A percentile compares a stretch with the other conserved stretches of the same genome.
phyloP scores from a whole-genome alignment of 2,888 invertebrate species.

The Aelia acuminata region DNA sequence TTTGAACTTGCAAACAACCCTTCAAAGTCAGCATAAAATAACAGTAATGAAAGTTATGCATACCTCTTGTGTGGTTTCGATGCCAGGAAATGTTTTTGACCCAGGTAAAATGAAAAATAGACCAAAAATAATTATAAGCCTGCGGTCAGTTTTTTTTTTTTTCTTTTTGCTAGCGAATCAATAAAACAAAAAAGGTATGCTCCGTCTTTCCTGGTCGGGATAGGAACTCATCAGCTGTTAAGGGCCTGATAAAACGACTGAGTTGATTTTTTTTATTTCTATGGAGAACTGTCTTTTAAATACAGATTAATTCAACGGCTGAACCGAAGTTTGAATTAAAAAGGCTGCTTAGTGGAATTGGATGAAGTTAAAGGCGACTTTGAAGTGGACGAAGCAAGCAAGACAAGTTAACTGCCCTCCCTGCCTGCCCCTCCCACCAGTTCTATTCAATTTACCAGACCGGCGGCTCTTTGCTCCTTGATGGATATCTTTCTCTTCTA shows the following conservation, averaged over 20 bases:
- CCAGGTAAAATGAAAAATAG: no score
- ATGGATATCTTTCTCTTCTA: neutral
- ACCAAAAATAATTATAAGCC: no score
- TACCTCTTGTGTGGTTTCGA: no score
- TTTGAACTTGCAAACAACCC: no score
- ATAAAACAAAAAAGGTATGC: no score
- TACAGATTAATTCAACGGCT: neutral
- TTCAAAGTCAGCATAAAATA: no score
- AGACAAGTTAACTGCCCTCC: neutral
- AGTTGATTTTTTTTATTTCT: neutral
- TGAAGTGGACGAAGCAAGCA: neutral
- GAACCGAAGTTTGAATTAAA: neutral
- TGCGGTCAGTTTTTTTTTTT: no score
- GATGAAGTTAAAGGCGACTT: neutral
- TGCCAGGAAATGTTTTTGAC: no score
- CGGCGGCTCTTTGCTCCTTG: neutral
- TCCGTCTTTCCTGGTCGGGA: no score
- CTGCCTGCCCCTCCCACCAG: neutral
- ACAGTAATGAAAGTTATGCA: no score
- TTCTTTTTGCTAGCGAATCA: no score
- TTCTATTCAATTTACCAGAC: conserved; percentile 1
- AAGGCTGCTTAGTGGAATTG: neutral
- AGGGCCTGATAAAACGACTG: neutral
- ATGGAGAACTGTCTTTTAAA: neutral
- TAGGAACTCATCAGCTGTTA: neutral